phyloP scores from a whole-genome alignment of 2,888 invertebrate genomes.

The Oasisia sp. region DNA sequence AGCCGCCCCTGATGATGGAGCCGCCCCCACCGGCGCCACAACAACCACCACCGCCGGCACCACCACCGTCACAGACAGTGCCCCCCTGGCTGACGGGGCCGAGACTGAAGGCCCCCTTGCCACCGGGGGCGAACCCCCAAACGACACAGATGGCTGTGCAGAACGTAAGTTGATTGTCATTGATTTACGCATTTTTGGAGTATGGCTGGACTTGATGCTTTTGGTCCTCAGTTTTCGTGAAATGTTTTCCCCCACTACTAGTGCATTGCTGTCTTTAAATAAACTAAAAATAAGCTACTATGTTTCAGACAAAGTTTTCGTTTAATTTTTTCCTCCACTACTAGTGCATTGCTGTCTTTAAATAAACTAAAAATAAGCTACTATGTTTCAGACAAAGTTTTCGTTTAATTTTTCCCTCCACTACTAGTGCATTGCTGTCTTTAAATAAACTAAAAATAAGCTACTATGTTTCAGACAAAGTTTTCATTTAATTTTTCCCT shows the following conservation, averaged over 20 bases:
- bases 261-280: too few relatives aligned
- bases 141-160: background rate
- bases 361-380: background rate
- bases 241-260: too few relatives aligned
- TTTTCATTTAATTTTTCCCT: too few relatives aligned
- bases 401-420: too few relatives aligned
- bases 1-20: background rate
- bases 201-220: too few relatives aligned
- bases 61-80: background rate
- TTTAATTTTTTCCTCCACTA: too few relatives aligned
- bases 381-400: constrained; percentile 43
- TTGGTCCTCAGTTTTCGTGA: too few relatives aligned
- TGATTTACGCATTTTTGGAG: background rate
- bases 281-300: background rate
- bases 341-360: too few relatives aligned
- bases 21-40: background rate
- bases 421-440: too few relatives aligned
- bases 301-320: constrained; percentile 42
- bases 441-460: too few relatives aligned
- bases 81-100: constrained; percentile 11
- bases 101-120: background rate
- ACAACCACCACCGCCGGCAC: background rate
- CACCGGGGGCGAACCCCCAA: background rate
- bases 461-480: constrained; percentile 43
- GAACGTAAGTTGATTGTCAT: background rate